phyloP scores from a whole-genome alignment of 2,113 vertebrate genomes.

The Ammodytes marinus region DNA sequence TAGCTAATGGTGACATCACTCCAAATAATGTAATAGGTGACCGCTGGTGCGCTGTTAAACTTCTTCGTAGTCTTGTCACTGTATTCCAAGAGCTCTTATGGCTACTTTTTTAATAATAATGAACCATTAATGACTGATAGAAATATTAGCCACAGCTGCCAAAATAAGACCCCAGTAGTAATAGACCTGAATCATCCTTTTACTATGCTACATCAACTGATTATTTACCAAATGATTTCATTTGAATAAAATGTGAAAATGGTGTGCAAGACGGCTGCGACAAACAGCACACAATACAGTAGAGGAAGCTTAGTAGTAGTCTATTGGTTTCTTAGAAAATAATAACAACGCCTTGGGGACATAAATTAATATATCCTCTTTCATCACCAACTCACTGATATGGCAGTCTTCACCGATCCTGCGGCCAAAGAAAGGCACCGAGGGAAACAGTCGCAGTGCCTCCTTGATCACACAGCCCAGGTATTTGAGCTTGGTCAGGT shows the following conservation, averaged over 20 bases:
- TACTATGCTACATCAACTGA: background rate
- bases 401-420: conserved; percentile 87
- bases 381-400: conserved; percentile 85
- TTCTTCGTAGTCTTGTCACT: no score
- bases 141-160: no score
- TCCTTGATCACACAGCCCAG: conserved; percentile 96
- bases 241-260: background rate
- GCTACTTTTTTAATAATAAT: no score
- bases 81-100: no score
- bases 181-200: no score
- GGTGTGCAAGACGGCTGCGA: background rate
- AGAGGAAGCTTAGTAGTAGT: background rate
- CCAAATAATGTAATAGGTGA: no score
- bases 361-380: conserved; percentile 31
- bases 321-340: background rate
- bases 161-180: no score
- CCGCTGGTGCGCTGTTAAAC: no score
- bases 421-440: conserved; percentile 94
- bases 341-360: background rate
- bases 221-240: background rate
- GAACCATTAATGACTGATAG: no score
- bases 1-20: background rate
- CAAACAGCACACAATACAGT: background rate
- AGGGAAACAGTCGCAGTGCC: conserved; percentile 91
- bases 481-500: conserved; percentile 93